Percentiles rank a stretch among this genome's conserved stretches.
Conservation (phyloP, 1,140 invertebrate genomes). For the Drosophila littoralis region DNA sequence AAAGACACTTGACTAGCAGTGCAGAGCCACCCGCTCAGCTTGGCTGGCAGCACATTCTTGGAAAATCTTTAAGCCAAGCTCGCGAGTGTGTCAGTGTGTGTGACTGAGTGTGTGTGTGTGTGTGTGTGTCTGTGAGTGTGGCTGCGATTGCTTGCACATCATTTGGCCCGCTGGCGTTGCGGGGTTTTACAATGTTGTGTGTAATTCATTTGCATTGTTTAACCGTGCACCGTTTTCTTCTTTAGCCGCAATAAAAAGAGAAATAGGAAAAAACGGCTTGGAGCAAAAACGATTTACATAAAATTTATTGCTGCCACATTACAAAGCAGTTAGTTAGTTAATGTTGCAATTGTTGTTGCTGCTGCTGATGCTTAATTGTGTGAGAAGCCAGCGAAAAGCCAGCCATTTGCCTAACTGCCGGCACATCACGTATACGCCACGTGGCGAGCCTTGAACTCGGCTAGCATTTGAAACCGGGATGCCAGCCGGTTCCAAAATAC, state of each 20-base stretch:
- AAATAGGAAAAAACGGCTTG: constrained; percentile 34
- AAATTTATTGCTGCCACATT: constrained; percentile 83
- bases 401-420: constrained; percentile 50
- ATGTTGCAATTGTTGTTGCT: constrained; percentile 55
- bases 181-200: constrained; percentile 40
- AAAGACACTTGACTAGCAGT: constrained; percentile 47
- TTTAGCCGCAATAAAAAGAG: constrained; percentile 38
- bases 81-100: too few species aligned
- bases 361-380: constrained; percentile 69
- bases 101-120: constrained; percentile 9
- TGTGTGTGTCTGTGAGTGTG: constrained; percentile 17
- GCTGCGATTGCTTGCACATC: constrained; percentile 69
- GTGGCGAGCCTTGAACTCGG: constrained; percentile 77
- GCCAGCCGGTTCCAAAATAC: constrained; percentile 42
- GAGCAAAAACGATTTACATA: constrained; percentile 76
- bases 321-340: constrained; percentile 79
- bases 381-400: constrained; percentile 52
- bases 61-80: constrained; percentile 60
- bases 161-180: constrained; percentile 52
- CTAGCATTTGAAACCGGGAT: constrained; percentile 26
- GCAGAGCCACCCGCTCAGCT: constrained; percentile 42
- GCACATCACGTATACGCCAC: constrained; percentile 76
- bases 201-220: constrained; percentile 83
- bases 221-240: constrained; percentile 71
- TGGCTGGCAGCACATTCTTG: constrained; percentile 59